Evolutionary conservation across 2,113 vertebrate genomes (phyloP).

Genomic region (Neolamprologus sp.): DNA sequence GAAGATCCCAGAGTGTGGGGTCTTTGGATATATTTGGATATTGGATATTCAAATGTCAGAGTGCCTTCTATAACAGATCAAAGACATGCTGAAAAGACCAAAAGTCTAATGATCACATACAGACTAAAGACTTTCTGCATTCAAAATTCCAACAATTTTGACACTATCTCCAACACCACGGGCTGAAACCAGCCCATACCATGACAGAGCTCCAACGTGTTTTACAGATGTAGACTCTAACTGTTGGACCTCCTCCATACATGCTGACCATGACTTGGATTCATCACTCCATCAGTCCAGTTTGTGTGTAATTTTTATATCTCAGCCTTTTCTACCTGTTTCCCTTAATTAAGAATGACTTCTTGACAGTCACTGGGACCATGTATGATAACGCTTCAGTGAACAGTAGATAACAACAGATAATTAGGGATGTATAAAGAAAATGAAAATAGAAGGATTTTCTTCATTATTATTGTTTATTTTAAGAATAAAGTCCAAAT

Average conservation of each 20-base stretch:
- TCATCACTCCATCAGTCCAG: background rate
- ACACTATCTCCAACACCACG: background rate
- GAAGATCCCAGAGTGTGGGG: background rate
- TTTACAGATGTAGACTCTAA: background rate
- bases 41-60: background rate
- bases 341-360: background rate
- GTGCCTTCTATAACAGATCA: background rate
- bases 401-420: background rate
- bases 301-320: background rate
- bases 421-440: background rate
- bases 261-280: background rate
- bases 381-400: background rate
- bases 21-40: background rate
- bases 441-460: background rate
- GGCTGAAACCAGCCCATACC: background rate
- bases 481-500: background rate
- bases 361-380: background rate
- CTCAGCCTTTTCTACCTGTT: background rate
- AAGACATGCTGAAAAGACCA: background rate
- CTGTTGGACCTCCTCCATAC: background rate
- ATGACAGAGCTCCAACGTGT: background rate
- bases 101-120: background rate
- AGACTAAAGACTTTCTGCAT: background rate
- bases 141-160: background rate
- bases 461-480: background rate